phyloP scores from a whole-genome alignment of 2,113 vertebrate species.

The Grammomys dolichurus region DNA sequence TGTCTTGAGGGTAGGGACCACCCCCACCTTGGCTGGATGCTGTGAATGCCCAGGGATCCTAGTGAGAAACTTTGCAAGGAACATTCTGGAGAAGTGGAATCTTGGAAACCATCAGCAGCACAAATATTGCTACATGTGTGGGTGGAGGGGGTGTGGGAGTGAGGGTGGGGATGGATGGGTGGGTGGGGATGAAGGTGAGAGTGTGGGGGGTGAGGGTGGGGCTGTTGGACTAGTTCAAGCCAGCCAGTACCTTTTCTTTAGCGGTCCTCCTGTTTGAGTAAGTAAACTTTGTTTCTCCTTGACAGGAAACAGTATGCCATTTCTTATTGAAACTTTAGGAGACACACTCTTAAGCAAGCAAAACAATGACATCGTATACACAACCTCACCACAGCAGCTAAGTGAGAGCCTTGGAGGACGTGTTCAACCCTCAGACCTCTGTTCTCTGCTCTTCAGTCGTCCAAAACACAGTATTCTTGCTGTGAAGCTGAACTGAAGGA shows the following conservation, averaged over 20 bases:
- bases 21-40: background rate
- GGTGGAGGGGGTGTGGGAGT: background rate
- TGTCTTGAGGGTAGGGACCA: accelerated
- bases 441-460: accelerated
- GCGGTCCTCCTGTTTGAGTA: too few species aligned
- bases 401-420: background rate
- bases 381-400: background rate
- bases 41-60: background rate
- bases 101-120: too few species aligned
- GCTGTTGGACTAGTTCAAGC: background rate
- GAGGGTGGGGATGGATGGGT: too few species aligned
- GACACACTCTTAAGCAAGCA: background rate
- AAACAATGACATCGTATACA: background rate
- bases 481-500: accelerated
- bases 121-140: background rate
- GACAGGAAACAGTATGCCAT: background rate
- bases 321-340: background rate
- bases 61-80: accelerated
- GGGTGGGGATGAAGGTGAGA: background rate
- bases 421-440: too few species aligned
- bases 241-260: background rate
- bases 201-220: too few species aligned
- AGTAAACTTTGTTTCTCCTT: background rate
- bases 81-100: background rate
- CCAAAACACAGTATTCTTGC: accelerated